Conservation (phyloP, 2,888 invertebrate genomes). For the Nomada fabriciana region DNA sequence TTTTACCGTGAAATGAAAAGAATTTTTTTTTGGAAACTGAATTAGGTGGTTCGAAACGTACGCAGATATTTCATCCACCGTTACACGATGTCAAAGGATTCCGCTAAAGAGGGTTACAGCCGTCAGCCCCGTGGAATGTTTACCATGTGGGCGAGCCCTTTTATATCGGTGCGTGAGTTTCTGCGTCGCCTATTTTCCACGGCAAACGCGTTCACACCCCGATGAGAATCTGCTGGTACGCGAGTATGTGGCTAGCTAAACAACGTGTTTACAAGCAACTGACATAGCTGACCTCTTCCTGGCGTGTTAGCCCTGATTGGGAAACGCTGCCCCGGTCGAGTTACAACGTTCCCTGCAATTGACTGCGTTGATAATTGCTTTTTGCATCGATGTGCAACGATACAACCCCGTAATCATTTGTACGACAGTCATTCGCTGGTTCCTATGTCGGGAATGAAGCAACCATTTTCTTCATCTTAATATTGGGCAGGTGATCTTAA, state of each 20-base stretch:
- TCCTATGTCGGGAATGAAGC: neutral
- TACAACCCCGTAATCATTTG: constrained; percentile 22
- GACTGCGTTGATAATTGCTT: constrained; percentile 71
- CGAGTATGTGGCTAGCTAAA: constrained; percentile 62
- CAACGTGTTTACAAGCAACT: constrained; percentile 73
- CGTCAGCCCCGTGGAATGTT: constrained; percentile 23
- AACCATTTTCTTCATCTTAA: neutral
- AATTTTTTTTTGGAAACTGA: too few relatives aligned
- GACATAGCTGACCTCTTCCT: constrained; percentile 71
- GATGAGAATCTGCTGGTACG: constrained; percentile 43
- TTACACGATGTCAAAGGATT: neutral
- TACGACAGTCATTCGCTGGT: neutral
- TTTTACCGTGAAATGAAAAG: neutral
- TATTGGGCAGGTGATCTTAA: too few relatives aligned
- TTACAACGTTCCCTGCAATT: constrained; percentile 60
- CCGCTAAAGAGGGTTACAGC: neutral
- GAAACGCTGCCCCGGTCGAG: constrained; percentile 49
- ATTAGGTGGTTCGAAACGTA: neutral
- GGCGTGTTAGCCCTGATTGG: constrained; percentile 64
- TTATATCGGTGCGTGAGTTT: constrained; percentile 32
- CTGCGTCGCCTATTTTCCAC: constrained; percentile 46
- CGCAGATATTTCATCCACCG: neutral
- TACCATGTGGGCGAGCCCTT: constrained; percentile 17
- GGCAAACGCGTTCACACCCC: constrained; percentile 43
- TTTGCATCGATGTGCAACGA: constrained; percentile 53